These are phyloP conservation scores for Corythoichthys intestinalis DNA, from an alignment of 2,113 vertebrate species.

Conservation along the genomic window DNA sequence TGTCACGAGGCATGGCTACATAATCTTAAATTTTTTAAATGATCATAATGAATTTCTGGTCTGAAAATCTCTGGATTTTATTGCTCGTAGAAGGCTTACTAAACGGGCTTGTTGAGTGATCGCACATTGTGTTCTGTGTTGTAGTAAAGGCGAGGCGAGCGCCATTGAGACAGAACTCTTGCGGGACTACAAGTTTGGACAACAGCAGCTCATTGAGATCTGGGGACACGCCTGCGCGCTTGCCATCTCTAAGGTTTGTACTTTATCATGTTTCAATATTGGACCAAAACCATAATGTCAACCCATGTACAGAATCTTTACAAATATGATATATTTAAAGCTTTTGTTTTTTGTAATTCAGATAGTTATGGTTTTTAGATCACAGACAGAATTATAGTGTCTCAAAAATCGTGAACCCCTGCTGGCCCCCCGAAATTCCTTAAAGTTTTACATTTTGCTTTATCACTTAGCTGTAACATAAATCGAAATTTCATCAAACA, in stretches of 20 bases:
- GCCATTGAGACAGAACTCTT: constrained; percentile 85
- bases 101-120: neutral
- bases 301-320: no score
- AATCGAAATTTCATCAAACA: no score
- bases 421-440: no score
- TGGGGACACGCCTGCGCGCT: constrained; percentile 87
- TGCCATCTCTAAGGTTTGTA: constrained; percentile 86
- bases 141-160: constrained; percentile 80
- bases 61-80: neutral
- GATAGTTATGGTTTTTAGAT: no score
- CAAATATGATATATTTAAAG: no score
- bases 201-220: constrained; percentile 90
- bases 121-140: constrained; percentile 17
- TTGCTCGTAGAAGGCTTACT: neutral
- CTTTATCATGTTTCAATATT: neutral
- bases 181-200: constrained; percentile 86
- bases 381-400: no score
- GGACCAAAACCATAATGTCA: neutral
- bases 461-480: no score
- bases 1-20: no score
- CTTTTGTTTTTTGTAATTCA: no score
- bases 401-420: no score
- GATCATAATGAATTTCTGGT: neutral
- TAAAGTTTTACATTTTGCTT: no score
- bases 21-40: no score